A percentile compares a stretch with the other conserved stretches of the same genome.
These are phyloP conservation scores for Cephalopholis sonnerati DNA, from an alignment of 2,113 vertebrate species.

Conservation along the genomic window DNA sequence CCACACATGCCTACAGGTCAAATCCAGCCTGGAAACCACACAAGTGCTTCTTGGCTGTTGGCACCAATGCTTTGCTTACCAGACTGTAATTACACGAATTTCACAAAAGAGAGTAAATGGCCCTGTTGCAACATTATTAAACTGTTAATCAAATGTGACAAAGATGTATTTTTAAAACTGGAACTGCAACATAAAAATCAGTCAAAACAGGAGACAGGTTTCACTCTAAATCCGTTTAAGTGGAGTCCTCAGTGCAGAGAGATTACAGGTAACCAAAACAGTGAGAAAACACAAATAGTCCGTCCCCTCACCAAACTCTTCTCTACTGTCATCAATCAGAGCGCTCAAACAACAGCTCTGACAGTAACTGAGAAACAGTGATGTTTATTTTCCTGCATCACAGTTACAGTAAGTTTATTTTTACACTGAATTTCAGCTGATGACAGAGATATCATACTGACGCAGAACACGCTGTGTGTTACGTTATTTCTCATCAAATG, in stretches of 20 bases:
- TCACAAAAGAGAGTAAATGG: background rate
- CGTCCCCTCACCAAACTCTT: background rate
- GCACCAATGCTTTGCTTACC: conserved; percentile 10
- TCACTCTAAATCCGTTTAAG: background rate
- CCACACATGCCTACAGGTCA: conserved; percentile 12
- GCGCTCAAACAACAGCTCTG: background rate
- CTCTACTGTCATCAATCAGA: background rate
- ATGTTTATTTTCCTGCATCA: conserved; percentile 7
- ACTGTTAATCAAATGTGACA: conserved; percentile 6
- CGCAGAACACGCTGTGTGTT: background rate
- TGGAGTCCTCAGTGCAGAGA: background rate
- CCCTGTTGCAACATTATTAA: conserved; percentile 1
- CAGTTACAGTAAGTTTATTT: background rate
- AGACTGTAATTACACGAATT: conserved; percentile 35
- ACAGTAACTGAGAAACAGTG: background rate
- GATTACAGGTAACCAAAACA: conserved; percentile 36
- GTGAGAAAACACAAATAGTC: conserved; percentile 3
- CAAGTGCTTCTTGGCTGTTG: background rate
- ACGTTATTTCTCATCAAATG: background rate
- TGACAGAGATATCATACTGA: background rate
- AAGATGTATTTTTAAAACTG: background rate
- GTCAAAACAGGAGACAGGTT: background rate
- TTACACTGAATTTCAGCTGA: background rate
- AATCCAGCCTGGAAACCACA: conserved; percentile 29
- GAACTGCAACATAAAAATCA: background rate